Evolutionary conservation across 2,797 vertebrate genomes (phyloP).

Genomic region (Urosaurus nigricauda): DNA sequence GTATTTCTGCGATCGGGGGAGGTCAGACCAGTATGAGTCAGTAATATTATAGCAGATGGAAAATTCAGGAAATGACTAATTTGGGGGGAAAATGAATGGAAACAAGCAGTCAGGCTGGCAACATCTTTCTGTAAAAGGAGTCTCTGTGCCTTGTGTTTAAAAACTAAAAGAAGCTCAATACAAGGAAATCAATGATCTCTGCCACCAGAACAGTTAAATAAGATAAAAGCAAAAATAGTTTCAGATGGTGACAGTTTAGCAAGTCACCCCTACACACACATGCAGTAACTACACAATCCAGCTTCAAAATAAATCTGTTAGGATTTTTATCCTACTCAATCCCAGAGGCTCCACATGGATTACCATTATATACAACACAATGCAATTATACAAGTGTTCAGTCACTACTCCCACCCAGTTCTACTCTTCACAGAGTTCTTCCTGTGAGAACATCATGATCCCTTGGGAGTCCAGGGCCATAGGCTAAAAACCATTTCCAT

Average conservation of each 20-base stretch:
- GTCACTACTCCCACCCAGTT: not conserved
- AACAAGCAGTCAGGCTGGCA: not conserved
- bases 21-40: not conserved
- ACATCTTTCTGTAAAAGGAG: not conserved
- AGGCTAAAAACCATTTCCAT: too few relatives aligned
- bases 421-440: too few relatives aligned
- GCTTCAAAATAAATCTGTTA: not conserved
- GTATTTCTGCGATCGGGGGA: not conserved
- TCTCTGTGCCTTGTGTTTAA: not conserved
- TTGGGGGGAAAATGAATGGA: not conserved
- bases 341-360: not conserved
- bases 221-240: not conserved
- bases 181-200: not conserved
- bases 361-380: not conserved
- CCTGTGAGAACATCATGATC: too few relatives aligned
- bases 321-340: constrained; percentile 15
- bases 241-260: not conserved
- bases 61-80: not conserved
- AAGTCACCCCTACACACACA: not conserved
- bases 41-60: not conserved
- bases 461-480: too few relatives aligned
- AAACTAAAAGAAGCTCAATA: not conserved
- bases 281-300: not conserved
- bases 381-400: not conserved
- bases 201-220: not conserved